These are phyloP conservation scores for Andricus curvator DNA, from an alignment of 2,888 invertebrate genomes.

Conservation along the genomic window DNA sequence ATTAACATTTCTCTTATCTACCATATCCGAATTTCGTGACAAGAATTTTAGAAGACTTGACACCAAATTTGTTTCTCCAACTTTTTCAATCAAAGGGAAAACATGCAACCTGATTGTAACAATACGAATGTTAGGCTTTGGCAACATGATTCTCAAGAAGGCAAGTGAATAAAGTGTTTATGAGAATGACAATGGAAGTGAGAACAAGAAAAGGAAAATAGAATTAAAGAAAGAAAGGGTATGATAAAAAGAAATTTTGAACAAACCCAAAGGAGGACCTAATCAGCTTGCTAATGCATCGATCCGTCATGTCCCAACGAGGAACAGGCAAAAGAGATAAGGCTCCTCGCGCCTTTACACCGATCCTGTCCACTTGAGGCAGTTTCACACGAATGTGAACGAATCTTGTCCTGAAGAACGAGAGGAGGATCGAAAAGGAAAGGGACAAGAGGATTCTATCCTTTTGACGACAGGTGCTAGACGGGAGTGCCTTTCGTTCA, in stretches of 20 bases:
- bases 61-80: neutral
- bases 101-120: neutral
- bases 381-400: conserved; percentile 53
- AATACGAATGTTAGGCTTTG: no score
- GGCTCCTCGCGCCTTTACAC: neutral
- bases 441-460: conserved; percentile 44
- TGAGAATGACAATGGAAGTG: conserved; percentile 44
- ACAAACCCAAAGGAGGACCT: conserved; percentile 49
- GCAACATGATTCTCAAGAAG: no score
- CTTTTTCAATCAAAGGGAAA: neutral
- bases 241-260: conserved; percentile 42
- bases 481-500: conserved; percentile 55
- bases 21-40: neutral
- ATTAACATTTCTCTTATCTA: neutral
- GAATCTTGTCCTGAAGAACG: neutral
- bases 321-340: conserved; percentile 60
- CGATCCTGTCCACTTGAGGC: neutral
- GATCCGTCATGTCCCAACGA: conserved; percentile 71
- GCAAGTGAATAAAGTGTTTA: neutral
- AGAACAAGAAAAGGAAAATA: conserved; percentile 40
- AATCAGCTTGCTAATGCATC: conserved; percentile 74
- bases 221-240: conserved; percentile 41
- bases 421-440: neutral
- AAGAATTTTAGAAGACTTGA: neutral
- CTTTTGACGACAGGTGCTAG: conserved; percentile 66